phyloP scores from a whole-genome alignment of 2,888 invertebrate genomes.

The Blastobasis adustella region DNA sequence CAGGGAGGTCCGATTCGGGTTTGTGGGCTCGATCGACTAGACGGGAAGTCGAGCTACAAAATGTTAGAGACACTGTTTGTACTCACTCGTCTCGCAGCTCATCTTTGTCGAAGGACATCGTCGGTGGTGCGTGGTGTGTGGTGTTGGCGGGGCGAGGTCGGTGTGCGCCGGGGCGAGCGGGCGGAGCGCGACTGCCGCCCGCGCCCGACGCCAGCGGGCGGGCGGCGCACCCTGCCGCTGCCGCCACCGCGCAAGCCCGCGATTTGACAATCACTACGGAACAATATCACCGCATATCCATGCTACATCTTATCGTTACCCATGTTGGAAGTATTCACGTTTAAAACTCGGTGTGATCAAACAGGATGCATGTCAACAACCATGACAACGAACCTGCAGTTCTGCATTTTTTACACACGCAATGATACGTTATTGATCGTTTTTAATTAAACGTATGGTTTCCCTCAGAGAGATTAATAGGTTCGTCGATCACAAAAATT shows the following conservation, averaged over 20 bases:
- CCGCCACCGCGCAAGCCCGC: conserved; percentile 2
- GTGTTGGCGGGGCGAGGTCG: neutral
- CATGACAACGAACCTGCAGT: too few species aligned
- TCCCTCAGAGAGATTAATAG: too few species aligned
- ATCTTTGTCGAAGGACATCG: conserved; percentile 78
- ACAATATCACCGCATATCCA: neutral
- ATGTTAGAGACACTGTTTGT: conserved; percentile 9
- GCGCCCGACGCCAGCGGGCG: conserved; percentile 14
- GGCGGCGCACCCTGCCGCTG: conserved; percentile 34
- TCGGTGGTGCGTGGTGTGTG: conserved; percentile 12
- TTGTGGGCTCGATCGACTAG: neutral
- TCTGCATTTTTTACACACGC: too few species aligned
- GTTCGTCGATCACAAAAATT: too few species aligned
- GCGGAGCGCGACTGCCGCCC: conserved; percentile 43
- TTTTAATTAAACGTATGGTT: too few species aligned
- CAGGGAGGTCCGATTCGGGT: neutral
- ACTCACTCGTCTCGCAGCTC: conserved; percentile 84
- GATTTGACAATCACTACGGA: neutral
- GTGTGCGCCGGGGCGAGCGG: conserved; percentile 14
- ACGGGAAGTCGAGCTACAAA: too few species aligned
- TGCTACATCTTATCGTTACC: neutral
- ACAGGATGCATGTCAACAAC: too few species aligned
- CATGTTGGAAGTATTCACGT: too few species aligned
- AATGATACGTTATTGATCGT: too few species aligned
- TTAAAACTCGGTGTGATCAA: too few species aligned